Conservation (phyloP, 2,113 vertebrate species). For the Podiceps cristatus region DNA sequence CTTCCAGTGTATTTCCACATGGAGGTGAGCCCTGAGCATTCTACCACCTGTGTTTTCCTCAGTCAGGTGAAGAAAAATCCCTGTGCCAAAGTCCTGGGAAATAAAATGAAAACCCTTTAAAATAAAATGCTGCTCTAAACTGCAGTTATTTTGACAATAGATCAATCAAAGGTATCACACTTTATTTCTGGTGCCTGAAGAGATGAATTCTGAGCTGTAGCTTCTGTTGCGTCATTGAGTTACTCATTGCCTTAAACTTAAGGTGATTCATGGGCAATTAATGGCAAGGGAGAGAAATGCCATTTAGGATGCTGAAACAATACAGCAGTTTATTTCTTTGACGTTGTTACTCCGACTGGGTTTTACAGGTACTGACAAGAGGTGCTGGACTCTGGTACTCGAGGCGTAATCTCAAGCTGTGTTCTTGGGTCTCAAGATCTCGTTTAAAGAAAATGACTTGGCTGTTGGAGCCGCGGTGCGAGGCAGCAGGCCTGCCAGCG, state of each 20-base stretch:
- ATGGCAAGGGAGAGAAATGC: neutral
- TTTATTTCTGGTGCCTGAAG: slow-evolving; percentile 19
- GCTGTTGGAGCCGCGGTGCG: neutral
- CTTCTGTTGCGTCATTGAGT: slow-evolving; percentile 12
- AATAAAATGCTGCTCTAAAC: neutral
- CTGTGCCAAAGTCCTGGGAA: neutral
- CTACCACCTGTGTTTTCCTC: neutral
- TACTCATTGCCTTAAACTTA: slow-evolving; percentile 38
- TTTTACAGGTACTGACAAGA: neutral
- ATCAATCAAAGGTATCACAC: neutral
- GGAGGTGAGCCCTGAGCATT: neutral
- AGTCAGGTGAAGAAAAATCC: neutral
- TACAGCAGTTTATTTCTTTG: neutral
- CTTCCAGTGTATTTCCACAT: neutral
- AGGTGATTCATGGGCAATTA: slow-evolving; percentile 24
- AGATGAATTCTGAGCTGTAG: neutral
- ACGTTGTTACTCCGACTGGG: neutral
- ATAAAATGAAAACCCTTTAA: neutral
- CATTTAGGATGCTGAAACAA: neutral
- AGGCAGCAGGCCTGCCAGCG: neutral
- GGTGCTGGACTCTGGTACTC: neutral
- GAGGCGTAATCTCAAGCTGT: neutral
- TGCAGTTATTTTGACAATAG: slow-evolving; percentile 27
- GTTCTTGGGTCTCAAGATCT: neutral
- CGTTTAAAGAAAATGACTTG: neutral